These are phyloP conservation scores for Drosophila funebris DNA, from an alignment of 1,140 invertebrate species.

Conservation along the genomic window DNA sequence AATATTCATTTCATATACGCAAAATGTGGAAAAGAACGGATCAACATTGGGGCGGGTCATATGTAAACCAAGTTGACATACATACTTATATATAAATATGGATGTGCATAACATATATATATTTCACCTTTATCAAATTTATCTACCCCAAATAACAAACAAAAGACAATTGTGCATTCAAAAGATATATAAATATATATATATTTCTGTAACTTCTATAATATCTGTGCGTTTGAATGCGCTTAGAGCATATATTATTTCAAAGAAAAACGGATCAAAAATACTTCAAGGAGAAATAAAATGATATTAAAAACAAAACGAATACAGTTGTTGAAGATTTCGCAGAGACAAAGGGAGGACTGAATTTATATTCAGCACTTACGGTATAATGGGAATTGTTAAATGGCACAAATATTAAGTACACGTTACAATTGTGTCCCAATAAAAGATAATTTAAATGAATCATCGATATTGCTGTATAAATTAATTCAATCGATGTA, in stretches of 20 bases:
- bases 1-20: conserved; percentile 60
- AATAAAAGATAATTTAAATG: too few species aligned
- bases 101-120: conserved; percentile 43
- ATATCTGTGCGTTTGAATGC: conserved; percentile 69
- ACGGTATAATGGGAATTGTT: too few species aligned
- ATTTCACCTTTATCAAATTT: conserved; percentile 36
- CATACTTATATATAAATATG: conserved; percentile 46
- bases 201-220: conserved; percentile 79
- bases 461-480: too few species aligned
- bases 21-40: conserved; percentile 18
- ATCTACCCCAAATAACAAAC: conserved; percentile 38
- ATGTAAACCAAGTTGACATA: conserved; percentile 25
- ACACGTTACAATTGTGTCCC: too few species aligned
- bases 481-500: too few species aligned
- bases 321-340: background rate
- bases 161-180: conserved; percentile 45
- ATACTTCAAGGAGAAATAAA: conserved; percentile 76
- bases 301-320: conserved; percentile 63
- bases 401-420: too few species aligned
- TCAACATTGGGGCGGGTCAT: conserved; percentile 55
- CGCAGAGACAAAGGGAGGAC: background rate
- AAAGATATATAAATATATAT: conserved; percentile 57
- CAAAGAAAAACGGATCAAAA: conserved; percentile 72
- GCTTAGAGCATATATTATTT: conserved; percentile 69
- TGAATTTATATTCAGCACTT: too few species aligned